phyloP scores from a whole-genome alignment of 2,113 vertebrate species.

The Ictalurus furcatus region DNA sequence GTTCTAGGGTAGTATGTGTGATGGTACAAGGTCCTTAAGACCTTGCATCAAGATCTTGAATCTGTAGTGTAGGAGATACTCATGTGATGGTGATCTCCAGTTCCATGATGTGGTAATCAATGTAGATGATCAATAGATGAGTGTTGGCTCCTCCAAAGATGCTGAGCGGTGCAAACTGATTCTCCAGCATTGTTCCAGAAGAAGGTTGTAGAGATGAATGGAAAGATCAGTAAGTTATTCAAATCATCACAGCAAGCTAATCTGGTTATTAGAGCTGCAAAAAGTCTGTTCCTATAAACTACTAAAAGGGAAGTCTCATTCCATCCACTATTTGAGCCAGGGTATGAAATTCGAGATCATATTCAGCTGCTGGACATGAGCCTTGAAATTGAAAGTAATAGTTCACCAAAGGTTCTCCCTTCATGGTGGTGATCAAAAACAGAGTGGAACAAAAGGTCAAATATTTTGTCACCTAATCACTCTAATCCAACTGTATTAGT shows the following conservation, averaged over 20 bases:
- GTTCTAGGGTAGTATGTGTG: background rate
- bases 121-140: background rate
- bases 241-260: background rate
- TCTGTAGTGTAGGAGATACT: background rate
- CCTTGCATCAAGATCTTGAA: background rate
- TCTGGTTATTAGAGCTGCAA: background rate
- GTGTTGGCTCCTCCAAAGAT: background rate
- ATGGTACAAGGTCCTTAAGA: background rate
- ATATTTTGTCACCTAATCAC: background rate
- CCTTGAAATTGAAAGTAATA: background rate
- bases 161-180: background rate
- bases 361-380: background rate
- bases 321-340: background rate
- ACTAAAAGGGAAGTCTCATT: background rate
- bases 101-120: background rate
- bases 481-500: too few relatives aligned
- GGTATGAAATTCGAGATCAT: background rate
- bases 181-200: background rate
- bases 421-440: background rate
- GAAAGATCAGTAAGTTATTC: background rate
- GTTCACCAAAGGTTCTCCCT: background rate
- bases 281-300: background rate
- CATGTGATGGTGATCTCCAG: background rate
- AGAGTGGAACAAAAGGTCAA: background rate
- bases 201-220: background rate